A percentile compares a stretch with the other conserved stretches of the same genome.
Conservation (phyloP, 1,140 invertebrate species). For the Adelges cooleyi region DNA sequence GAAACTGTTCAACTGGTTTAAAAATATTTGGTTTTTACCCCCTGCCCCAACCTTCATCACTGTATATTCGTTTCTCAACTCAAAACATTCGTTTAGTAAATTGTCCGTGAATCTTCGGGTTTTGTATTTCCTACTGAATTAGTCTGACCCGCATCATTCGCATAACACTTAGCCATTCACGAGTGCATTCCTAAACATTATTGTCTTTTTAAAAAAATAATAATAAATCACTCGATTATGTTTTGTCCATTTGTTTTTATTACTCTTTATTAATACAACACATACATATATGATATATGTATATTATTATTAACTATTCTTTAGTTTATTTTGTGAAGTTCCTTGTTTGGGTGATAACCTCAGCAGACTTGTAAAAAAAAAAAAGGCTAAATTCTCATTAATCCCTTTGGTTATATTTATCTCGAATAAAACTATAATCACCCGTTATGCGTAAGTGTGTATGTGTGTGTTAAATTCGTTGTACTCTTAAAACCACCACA, state of each 20-base stretch:
- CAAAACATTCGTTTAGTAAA: slow-evolving; percentile 18
- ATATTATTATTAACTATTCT: slow-evolving; percentile 18
- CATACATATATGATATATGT: neutral
- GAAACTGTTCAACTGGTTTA: no score
- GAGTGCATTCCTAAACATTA: slow-evolving; percentile 23
- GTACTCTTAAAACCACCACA: slow-evolving; percentile 1
- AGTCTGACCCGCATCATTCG: slow-evolving; percentile 11
- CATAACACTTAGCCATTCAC: slow-evolving; percentile 3
- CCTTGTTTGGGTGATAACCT: slow-evolving; percentile 11
- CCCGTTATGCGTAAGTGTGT: no score
- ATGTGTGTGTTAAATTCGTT: neutral
- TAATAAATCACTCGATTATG: no score
- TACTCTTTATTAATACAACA: slow-evolving; percentile 1
- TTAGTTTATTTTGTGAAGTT: slow-evolving; percentile 12
- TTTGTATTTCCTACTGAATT: slow-evolving; percentile 16
- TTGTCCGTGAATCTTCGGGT: slow-evolving; percentile 9
- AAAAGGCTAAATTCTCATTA: slow-evolving; percentile 5
- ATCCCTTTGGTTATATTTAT: no score
- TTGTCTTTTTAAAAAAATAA: slow-evolving; percentile 12
- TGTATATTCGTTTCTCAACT: no score
- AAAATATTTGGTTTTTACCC: no score
- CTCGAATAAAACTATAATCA: no score
- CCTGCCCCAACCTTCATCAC: no score
- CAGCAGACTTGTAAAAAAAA: slow-evolving; percentile 12
- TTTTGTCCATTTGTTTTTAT: slow-evolving; percentile 22